Conservation (phyloP, 1,140 invertebrate species). For the Drosophila varians region DNA sequence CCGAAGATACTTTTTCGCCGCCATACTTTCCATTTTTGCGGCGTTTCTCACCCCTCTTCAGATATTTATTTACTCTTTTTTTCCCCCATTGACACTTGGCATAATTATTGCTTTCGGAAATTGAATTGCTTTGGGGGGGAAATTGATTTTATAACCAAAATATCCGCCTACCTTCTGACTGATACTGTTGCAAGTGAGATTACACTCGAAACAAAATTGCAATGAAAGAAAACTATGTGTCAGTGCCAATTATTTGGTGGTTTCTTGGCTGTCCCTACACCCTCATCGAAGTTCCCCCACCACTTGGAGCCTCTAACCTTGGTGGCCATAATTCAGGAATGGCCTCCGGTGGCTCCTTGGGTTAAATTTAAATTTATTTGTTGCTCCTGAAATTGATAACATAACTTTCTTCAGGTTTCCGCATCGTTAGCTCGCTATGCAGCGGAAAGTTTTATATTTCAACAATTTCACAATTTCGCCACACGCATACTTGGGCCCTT, state of each 20-base stretch:
- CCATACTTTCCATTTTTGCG: slow-evolving; percentile 12
- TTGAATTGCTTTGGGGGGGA: slow-evolving; percentile 71
- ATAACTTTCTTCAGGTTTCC: slow-evolving; percentile 83
- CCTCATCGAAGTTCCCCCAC: slow-evolving; percentile 12
- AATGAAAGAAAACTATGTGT: slow-evolving; percentile 19
- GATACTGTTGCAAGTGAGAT: not conserved
- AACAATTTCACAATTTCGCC: slow-evolving; percentile 71
- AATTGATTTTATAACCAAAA: slow-evolving; percentile 78
- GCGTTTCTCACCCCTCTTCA: not conserved
- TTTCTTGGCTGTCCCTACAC: not conserved
- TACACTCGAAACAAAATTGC: not conserved
- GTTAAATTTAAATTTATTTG: slow-evolving; percentile 83
- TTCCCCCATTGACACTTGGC: slow-evolving; percentile 69
- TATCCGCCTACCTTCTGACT: slow-evolving; percentile 14
- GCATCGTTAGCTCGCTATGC: slow-evolving; percentile 82
- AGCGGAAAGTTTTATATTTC: slow-evolving; percentile 83
- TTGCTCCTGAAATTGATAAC: slow-evolving; percentile 83
- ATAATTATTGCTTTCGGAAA: slow-evolving; percentile 83
- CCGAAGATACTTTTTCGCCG: slow-evolving; percentile 43
- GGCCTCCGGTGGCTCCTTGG: slow-evolving; percentile 39
- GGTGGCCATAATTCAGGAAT: slow-evolving; percentile 20
- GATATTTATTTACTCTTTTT: slow-evolving; percentile 2
- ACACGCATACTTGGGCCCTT: slow-evolving; percentile 20
- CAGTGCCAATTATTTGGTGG: not conserved
- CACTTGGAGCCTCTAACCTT: slow-evolving; percentile 14